Evolutionary conservation across 2,888 invertebrate species (phyloP), one percentile per base, ranked within the genome.

Genomic region (Holacanthella duospinosa): DNA sequence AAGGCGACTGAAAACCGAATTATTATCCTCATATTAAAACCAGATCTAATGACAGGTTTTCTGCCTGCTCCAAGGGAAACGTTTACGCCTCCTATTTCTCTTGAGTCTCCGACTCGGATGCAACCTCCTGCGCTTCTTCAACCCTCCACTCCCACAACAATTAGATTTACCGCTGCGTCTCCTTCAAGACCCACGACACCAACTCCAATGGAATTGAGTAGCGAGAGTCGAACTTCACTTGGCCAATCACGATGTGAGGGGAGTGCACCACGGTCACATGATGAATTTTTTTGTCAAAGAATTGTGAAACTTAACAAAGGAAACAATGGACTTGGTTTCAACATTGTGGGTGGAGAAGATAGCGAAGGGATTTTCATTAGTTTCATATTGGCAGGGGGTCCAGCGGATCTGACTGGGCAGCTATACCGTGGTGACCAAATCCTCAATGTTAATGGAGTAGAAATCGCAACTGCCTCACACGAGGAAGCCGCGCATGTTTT

Each of bases 271-370:
- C 44, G 68, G 54, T 65, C 66, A 24, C 71, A 73, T 43, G 73
- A 71, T 56, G 66, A 67, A 64, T 61, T 60, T 48, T 71, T n/a
- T 79, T 85, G 88, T 77, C 88, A 89, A 75, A 85, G 95, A 71
- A 89, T 89, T 60, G 89, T 96, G 54, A 84, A 88, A 29, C 82
- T 97, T 69, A 87, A 88, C 77, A 95, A 95, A 78, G 93, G 94
- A 27, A 80, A 83, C 9, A 85, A 88, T 67, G 96, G 97, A n/a
- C 84, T 99, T 67, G 97, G 99, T 64, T 94, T 95, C 81, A 99
- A 99, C 79, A 99, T 99, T 73, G 97, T 99, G 24, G 99, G 99
- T 55, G 99, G 99, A n/a, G 99, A 99, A 78, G 95, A 97, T 81
- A 95, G 93, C 2, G 93, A 94, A 79, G 94, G 94, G 56, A 97